Conservation (phyloP, 2,797 vertebrate species). For the Silurus lanzhouensis region DNA sequence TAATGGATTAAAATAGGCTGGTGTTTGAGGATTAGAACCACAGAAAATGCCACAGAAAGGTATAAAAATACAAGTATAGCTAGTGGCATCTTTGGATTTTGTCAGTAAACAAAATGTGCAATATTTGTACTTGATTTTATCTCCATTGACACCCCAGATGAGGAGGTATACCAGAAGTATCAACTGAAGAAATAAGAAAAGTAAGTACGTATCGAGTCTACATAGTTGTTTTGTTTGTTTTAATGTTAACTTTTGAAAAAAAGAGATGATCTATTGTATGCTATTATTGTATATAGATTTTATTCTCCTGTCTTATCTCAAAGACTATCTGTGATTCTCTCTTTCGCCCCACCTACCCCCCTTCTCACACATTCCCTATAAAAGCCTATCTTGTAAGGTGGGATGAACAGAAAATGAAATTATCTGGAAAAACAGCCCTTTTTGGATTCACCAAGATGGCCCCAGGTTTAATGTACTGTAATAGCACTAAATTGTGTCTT, state of each 20-base stretch:
- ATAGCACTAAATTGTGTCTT: slow-evolving; percentile 53
- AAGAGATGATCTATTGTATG: background rate
- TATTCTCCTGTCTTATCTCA: background rate
- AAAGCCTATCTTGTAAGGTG: background rate
- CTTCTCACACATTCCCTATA: background rate
- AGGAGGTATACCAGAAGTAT: background rate
- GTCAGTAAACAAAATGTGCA: background rate
- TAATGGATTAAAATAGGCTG: too few species aligned
- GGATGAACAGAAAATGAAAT: slow-evolving; percentile 32
- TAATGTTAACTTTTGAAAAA: background rate
- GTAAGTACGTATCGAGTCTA: background rate
- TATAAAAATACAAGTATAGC: background rate
- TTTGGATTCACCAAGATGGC: slow-evolving; percentile 35
- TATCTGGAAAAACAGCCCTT: slow-evolving; percentile 45
- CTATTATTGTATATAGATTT: background rate
- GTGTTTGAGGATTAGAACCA: too few species aligned
- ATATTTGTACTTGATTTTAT: background rate
- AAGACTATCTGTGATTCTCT: background rate
- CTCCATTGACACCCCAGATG: background rate
- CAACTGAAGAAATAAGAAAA: background rate
- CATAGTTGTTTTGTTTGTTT: background rate
- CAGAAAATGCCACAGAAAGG: background rate
- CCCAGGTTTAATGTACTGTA: slow-evolving; percentile 59
- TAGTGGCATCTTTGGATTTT: background rate
- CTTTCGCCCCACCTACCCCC: background rate